Conservation (phyloP, 2,888 invertebrate genomes). For the Exocentrus adspersus region DNA sequence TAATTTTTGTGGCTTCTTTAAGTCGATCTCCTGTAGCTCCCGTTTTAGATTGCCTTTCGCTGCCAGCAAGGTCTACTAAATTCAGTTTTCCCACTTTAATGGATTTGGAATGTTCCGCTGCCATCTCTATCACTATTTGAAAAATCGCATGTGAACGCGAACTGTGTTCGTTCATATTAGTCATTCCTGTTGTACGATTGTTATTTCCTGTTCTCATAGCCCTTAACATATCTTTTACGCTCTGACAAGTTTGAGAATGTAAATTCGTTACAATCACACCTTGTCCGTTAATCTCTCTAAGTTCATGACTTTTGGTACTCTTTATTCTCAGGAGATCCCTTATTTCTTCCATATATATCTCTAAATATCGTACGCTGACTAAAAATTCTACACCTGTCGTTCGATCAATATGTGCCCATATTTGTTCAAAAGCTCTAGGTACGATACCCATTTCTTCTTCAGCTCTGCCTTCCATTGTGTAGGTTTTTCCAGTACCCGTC, state of each 20-base stretch:
- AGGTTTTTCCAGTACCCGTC: conserved; percentile 93
- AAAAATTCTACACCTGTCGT: conserved; percentile 94
- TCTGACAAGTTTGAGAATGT: conserved; percentile 94
- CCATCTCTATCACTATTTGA: conserved; percentile 96
- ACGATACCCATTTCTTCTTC: conserved; percentile 66
- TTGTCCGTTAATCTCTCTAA: conserved; percentile 73
- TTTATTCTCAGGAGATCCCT: conserved; percentile 77
- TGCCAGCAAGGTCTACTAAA: conserved; percentile 97
- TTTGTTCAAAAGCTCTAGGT: conserved; percentile 96
- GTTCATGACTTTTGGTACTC: conserved; percentile 65
- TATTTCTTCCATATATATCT: conserved; percentile 95
- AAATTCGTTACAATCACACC: conserved; percentile 97
- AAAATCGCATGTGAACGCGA: conserved; percentile 98
- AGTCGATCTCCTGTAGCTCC: conserved; percentile 93
- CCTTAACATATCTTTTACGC: conserved; percentile 90
- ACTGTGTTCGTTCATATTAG: conserved; percentile 88
- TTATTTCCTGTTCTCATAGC: conserved; percentile 94
- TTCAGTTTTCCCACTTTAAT: conserved; percentile 93
- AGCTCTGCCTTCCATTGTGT: conserved; percentile 76
- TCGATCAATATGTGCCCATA: conserved; percentile 92
- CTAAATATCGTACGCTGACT: conserved; percentile 95
- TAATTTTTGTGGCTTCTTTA: conserved; percentile 97
- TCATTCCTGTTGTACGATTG: conserved; percentile 87
- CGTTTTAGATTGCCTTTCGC: conserved; percentile 96
- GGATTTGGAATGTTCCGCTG: conserved; percentile 71